phyloP scores from a whole-genome alignment of 2,888 invertebrate species.

The Mimas tiliae region DNA sequence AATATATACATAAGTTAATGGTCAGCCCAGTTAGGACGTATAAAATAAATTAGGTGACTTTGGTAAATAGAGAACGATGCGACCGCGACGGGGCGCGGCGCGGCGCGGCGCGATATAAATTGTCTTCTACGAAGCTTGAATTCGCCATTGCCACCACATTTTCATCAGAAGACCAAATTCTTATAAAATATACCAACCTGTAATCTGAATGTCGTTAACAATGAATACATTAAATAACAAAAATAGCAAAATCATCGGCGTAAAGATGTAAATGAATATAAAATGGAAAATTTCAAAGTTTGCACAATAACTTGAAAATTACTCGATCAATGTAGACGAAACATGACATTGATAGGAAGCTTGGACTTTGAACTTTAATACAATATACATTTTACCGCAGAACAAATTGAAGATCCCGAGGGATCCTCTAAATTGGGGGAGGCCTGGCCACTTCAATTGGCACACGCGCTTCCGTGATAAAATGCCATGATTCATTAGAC shows the following conservation, averaged over 20 bases:
- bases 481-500: conserved; percentile 15
- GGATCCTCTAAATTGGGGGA: neutral
- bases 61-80: no score
- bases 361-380: neutral
- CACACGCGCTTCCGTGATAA: neutral
- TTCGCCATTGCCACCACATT: no score
- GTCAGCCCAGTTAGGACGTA: no score
- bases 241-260: neutral
- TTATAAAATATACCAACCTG: no score
- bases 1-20: no score
- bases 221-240: no score
- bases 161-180: no score
- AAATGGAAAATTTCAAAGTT: neutral
- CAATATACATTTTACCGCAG: neutral
- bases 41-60: no score
- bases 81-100: no score
- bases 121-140: no score
- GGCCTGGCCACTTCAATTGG: conserved; percentile 1
- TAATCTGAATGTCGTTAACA: no score
- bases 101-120: no score
- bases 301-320: neutral
- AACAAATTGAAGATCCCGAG: neutral
- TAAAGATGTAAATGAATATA: neutral
- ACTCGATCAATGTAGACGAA: neutral
- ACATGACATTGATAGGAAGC: neutral